These are phyloP conservation scores for Terebella lapidaria DNA, from an alignment of 2,888 invertebrate species.

Conservation along the genomic window DNA sequence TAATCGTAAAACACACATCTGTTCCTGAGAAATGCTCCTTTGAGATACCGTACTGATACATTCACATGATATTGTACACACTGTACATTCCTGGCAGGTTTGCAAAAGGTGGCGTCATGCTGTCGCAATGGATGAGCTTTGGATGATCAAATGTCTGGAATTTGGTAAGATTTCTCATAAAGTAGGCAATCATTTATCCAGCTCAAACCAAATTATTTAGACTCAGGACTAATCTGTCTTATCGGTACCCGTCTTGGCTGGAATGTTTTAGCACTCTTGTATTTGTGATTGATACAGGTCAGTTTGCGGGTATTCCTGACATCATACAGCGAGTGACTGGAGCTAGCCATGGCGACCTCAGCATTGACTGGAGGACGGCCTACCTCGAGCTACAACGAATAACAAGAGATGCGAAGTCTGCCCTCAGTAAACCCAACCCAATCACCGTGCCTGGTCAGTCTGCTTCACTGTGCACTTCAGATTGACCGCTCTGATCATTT, in stretches of 20 bases:
- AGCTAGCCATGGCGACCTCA: not conserved
- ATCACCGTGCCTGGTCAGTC: no score
- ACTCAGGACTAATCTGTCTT: no score
- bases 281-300: not conserved
- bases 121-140: constrained; percentile 39
- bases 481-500: no score
- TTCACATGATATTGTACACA: no score
- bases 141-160: constrained; percentile 47
- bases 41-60: not conserved
- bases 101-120: constrained; percentile 26
- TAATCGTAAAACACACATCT: no score
- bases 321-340: not conserved
- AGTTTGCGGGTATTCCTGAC: not conserved
- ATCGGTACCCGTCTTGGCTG: no score
- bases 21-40: no score
- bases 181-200: no score
- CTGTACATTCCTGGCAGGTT: no score
- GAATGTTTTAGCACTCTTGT: not conserved
- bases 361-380: constrained; percentile 2
- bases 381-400: not conserved
- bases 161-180: constrained; percentile 32
- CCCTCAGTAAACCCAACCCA: not conserved
- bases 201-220: no score
- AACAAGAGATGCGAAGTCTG: not conserved
- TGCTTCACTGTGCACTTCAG: no score